phyloP scores from a whole-genome alignment of 2,797 vertebrate species.

The Saxicola maurus region DNA sequence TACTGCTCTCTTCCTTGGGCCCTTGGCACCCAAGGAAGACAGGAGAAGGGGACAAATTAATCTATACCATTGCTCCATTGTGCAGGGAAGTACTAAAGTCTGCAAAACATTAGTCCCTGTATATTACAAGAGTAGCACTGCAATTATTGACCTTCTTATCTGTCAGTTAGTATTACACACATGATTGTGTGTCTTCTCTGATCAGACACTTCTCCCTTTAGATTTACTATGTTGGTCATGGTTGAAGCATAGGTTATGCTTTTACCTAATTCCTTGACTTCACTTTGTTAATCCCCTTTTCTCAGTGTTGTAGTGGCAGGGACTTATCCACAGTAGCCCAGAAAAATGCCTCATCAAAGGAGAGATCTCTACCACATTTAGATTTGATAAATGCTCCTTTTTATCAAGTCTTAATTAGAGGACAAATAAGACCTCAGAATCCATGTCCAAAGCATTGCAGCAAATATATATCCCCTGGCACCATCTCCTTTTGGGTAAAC shows the following conservation, averaged over 20 bases:
- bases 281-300: background rate
- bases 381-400: background rate
- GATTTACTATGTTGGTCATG: background rate
- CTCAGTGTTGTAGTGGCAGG: background rate
- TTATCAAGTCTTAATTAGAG: background rate
- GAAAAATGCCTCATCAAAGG: background rate
- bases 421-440: background rate
- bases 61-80: background rate
- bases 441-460: background rate
- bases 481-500: background rate
- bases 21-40: background rate
- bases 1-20: background rate
- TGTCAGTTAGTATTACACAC: background rate
- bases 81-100: background rate
- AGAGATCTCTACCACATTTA: background rate
- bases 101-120: background rate
- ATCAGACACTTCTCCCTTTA: background rate
- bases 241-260: background rate
- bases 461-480: background rate
- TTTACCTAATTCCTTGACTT: background rate
- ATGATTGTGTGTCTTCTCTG: background rate
- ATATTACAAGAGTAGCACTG: background rate
- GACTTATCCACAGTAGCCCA: background rate
- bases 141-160: background rate
- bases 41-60: background rate